phyloP scores from a whole-genome alignment of 2,888 invertebrate species.

The Caenorhabditis angaria region DNA sequence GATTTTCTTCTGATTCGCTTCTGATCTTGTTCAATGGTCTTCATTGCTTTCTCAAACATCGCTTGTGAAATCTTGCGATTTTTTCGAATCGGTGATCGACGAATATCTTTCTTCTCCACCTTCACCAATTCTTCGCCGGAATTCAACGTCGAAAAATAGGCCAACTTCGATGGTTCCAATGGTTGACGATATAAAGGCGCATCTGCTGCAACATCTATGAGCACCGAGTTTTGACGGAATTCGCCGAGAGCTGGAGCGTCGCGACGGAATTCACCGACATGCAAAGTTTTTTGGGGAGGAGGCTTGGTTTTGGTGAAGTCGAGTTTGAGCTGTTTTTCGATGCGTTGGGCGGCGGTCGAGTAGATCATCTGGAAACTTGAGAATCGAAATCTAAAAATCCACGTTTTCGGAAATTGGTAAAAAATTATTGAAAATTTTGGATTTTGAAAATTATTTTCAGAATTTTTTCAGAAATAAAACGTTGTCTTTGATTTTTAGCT shows the following conservation, averaged over 20 bases:
- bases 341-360: not conserved
- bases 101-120: not conserved
- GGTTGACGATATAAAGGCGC: not conserved
- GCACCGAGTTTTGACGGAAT: not conserved
- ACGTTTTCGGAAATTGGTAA: too few species aligned
- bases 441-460: too few species aligned
- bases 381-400: too few species aligned
- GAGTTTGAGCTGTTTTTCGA: not conserved
- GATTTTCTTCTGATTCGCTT: not conserved
- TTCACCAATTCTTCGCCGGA: not conserved
- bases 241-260: not conserved
- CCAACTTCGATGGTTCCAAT: not conserved
- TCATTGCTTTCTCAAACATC: not conserved
- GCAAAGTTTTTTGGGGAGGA: not conserved
- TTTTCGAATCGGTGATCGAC: not conserved
- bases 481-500: too few species aligned
- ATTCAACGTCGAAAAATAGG: not conserved
- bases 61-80: not conserved
- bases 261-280: not conserved
- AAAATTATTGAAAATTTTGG: too few species aligned
- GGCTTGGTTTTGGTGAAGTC: not conserved
- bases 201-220: not conserved
- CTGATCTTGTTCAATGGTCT: not conserved
- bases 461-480: not conserved
- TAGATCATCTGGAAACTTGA: not conserved